A percentile compares a stretch with the other conserved stretches of the same genome.
Evolutionary conservation across 1,140 invertebrate species (phyloP).

Genomic region (Pemphigus obesinymphae): DNA sequence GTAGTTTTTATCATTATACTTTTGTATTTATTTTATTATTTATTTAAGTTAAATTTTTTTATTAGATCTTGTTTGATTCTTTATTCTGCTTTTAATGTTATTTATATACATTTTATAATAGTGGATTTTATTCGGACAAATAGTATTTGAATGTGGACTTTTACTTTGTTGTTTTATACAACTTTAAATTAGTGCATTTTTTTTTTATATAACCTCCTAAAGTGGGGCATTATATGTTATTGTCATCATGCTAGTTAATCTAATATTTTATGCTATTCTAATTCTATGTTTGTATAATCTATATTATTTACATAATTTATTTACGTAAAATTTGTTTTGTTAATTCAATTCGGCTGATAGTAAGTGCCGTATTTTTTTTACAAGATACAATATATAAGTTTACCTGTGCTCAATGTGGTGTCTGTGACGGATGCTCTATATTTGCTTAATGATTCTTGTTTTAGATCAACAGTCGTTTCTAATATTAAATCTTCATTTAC

Average conservation of each 20-base stretch:
- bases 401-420: neutral
- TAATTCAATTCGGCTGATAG: too few species aligned
- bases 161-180: too few species aligned
- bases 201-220: neutral
- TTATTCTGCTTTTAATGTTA: too few species aligned
- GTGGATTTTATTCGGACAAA: too few species aligned
- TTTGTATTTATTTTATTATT: too few species aligned
- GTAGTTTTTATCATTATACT: too few species aligned
- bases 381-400: neutral
- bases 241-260: neutral
- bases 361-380: neutral
- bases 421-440: neutral
- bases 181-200: neutral
- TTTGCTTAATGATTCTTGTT: neutral
- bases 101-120: too few species aligned
- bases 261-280: neutral
- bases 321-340: neutral
- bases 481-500: neutral
- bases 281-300: neutral
- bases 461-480: neutral
- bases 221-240: neutral
- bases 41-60: too few species aligned
- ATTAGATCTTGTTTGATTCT: too few species aligned
- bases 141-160: too few species aligned
- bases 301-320: neutral